Evolutionary conservation across 2,888 invertebrate genomes (phyloP).

Genomic region (Hoplodrina ambigua): DNA sequence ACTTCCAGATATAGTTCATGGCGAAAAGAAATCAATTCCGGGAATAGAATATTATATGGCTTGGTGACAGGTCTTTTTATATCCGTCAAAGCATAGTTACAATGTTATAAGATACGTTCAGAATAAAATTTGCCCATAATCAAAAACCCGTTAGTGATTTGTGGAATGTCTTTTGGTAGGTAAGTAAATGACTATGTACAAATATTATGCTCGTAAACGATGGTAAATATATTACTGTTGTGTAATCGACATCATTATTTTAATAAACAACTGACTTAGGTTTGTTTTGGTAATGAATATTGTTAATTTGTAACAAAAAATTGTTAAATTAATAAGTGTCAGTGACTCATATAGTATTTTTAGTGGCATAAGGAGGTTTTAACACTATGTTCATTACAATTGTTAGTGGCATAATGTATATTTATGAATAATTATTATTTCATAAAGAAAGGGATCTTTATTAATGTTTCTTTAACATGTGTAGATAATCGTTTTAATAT

Average conservation of each 20-base stretch:
- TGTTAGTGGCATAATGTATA: background rate
- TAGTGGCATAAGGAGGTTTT: too few species aligned
- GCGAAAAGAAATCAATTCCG: background rate
- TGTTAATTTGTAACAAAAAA: too few species aligned
- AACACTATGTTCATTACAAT: too few species aligned
- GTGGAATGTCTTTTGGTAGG: background rate
- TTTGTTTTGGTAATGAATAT: conserved; percentile 2
- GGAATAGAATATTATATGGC: background rate
- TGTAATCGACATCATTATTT: background rate
- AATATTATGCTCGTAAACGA: background rate
- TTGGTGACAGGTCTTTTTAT: background rate
- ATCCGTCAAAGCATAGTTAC: background rate
- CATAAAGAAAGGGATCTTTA: too few species aligned
- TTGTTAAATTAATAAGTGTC: too few species aligned
- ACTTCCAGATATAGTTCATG: background rate
- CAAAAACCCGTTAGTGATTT: background rate
- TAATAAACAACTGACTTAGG: background rate
- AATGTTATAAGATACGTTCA: background rate
- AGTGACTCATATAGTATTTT: too few species aligned
- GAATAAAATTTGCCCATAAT: background rate
- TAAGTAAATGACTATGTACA: background rate
- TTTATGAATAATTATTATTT: conserved; percentile 10
- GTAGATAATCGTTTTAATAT: conserved; percentile 4
- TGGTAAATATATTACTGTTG: background rate
- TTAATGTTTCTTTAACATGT: conserved; percentile 7